Conservation (phyloP, 2,113 vertebrate genomes). For the Albula glossodonta region DNA sequence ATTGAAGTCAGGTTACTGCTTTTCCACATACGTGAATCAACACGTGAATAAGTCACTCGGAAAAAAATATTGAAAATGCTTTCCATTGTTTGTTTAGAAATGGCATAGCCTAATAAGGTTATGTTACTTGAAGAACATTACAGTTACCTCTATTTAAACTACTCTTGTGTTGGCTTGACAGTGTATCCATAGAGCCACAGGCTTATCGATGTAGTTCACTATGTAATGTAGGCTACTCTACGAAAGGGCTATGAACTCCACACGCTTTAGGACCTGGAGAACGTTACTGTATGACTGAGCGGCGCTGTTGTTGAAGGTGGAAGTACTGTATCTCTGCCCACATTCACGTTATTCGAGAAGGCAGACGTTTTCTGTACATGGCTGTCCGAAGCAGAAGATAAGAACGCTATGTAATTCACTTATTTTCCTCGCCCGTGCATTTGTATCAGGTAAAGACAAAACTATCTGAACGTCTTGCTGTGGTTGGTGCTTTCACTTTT, state of each 20-base stretch:
- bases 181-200: neutral
- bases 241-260: neutral
- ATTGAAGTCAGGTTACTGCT: neutral
- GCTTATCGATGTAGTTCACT: neutral
- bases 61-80: too few relatives aligned
- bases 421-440: neutral
- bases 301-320: conserved; percentile 13
- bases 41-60: neutral
- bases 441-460: conserved; percentile 9
- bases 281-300: neutral
- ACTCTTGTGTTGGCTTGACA: neutral
- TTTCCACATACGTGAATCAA: neutral
- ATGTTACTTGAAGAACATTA: too few relatives aligned
- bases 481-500: neutral
- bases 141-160: too few relatives aligned
- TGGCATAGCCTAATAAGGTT: neutral
- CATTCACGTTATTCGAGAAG: conserved; percentile 5
- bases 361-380: neutral
- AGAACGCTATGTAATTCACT: conserved; percentile 10
- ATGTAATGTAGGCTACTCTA: neutral
- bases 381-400: neutral
- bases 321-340: conserved; percentile 13
- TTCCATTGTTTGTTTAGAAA: neutral
- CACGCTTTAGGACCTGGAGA: neutral
- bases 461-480: neutral